These are phyloP conservation scores for Vulpes lagopus DNA, from an alignment of 2,113 vertebrate species.

Conservation along the genomic window DNA sequence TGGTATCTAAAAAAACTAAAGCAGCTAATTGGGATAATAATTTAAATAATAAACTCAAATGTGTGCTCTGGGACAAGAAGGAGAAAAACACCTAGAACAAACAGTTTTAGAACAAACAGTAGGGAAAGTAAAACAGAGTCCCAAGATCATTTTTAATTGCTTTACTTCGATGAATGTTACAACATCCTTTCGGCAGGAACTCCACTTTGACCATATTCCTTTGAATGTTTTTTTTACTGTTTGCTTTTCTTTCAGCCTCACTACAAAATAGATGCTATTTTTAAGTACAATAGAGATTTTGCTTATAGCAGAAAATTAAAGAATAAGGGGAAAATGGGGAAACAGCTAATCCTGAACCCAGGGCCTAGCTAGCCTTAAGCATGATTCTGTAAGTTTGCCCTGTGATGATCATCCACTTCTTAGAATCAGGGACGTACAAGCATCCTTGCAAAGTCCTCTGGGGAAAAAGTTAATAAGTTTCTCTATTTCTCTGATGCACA, in stretches of 20 bases:
- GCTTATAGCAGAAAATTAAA: conserved; percentile 27
- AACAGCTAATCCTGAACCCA: not conserved
- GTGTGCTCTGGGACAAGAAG: not conserved
- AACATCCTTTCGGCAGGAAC: conserved; percentile 8
- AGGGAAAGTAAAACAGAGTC: not conserved
- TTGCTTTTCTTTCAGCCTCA: conserved; percentile 57
- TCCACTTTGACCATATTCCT: not conserved
- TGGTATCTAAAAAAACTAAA: not conserved
- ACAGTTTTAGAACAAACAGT: not conserved
- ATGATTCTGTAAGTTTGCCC: not conserved
- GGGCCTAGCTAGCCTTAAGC: not conserved
- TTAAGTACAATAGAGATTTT: not conserved
- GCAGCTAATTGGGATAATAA: conserved; percentile 33
- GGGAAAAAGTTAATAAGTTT: not conserved
- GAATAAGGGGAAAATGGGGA: not conserved
- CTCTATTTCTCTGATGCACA: not conserved
- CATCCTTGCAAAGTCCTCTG: not conserved
- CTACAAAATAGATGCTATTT: conserved; percentile 58
- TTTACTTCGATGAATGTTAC: not conserved
- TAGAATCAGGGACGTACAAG: not conserved
- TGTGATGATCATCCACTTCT: not conserved
- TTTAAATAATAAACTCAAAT: conserved; percentile 23
- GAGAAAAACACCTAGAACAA: fast-evolving
- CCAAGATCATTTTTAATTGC: conserved; percentile 20
- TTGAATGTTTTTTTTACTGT: not conserved